A percentile compares a stretch with the other conserved stretches of the same genome.
phyloP scores from a whole-genome alignment of 2,797 vertebrate species.

The Pangasius mekongensis region DNA sequence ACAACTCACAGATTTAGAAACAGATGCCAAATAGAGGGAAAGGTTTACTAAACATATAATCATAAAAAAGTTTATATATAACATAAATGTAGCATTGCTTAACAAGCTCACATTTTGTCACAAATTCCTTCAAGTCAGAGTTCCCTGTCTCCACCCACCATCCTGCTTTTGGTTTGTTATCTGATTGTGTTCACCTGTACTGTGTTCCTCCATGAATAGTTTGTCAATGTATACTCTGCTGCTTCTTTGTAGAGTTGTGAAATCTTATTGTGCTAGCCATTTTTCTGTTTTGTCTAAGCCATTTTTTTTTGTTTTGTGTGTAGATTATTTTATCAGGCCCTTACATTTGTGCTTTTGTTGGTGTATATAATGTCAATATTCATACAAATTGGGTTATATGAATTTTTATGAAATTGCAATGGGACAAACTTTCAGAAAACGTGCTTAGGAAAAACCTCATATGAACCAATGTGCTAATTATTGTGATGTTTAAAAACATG shows the following conservation, averaged over 20 bases:
- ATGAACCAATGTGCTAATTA: neutral
- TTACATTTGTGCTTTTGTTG: neutral
- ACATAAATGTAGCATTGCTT: neutral
- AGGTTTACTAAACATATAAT: neutral
- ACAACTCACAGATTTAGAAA: neutral
- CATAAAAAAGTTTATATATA: neutral
- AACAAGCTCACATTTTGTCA: neutral
- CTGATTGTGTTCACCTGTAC: neutral
- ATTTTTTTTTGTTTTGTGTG: neutral
- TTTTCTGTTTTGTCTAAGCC: neutral
- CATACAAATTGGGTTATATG: neutral
- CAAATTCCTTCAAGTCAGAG: neutral
- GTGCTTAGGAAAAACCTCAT: neutral
- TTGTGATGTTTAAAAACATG: neutral
- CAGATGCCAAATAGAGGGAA: neutral
- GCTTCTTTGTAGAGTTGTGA: neutral
- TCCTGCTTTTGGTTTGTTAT: neutral
- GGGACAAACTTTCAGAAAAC: neutral
- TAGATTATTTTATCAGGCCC: neutral
- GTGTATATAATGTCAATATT: neutral
- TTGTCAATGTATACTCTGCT: neutral
- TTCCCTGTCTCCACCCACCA: neutral
- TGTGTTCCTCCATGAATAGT: neutral
- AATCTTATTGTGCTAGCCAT: neutral
- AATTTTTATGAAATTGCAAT: neutral